Percentiles rank a stretch among this genome's conserved stretches.
phyloP scores from a whole-genome alignment of 30 jellyfish, hydroid and myxozoan genomes.

The Turritopsis rubra region DNA sequence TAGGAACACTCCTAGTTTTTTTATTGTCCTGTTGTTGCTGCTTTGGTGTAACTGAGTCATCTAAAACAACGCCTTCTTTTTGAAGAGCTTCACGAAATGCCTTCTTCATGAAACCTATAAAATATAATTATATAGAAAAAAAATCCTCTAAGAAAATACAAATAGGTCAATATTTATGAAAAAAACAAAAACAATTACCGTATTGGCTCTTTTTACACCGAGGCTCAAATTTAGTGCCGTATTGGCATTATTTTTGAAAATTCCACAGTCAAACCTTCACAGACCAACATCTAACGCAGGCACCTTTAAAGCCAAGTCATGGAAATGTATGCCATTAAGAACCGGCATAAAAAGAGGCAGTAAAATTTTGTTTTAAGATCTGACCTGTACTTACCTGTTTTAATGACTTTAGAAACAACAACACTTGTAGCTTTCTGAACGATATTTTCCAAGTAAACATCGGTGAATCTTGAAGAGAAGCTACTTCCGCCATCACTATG shows the following conservation, averaged over 20 bases:
- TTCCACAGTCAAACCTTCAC: no score
- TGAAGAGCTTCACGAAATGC: constrained; percentile 57
- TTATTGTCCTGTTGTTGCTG: neutral
- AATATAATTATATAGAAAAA: constrained; percentile 10
- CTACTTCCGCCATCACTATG: constrained; percentile 67
- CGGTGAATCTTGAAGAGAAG: constrained; percentile 55
- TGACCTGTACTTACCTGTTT: constrained; percentile 70
- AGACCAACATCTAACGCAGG: no score
- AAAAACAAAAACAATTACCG: neutral
- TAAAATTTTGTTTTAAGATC: no score
- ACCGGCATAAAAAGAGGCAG: no score
- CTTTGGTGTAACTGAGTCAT: neutral
- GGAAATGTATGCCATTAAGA: no score
- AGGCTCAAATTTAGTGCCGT: no score
- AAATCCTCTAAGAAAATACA: neutral
- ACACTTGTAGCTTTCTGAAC: constrained; percentile 66
- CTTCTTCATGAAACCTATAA: constrained; percentile 62
- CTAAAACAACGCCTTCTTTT: constrained; percentile 31
- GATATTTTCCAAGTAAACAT: constrained; percentile 56
- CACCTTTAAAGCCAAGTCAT: no score
- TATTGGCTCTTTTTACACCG: no score
- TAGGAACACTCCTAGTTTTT: constrained; percentile 25
- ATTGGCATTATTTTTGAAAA: no score
- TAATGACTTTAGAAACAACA: constrained; percentile 46
- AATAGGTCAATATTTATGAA: neutral